These are phyloP conservation scores for Herminia tarsipennalis DNA, from an alignment of 2,888 invertebrate species.

Conservation along the genomic window DNA sequence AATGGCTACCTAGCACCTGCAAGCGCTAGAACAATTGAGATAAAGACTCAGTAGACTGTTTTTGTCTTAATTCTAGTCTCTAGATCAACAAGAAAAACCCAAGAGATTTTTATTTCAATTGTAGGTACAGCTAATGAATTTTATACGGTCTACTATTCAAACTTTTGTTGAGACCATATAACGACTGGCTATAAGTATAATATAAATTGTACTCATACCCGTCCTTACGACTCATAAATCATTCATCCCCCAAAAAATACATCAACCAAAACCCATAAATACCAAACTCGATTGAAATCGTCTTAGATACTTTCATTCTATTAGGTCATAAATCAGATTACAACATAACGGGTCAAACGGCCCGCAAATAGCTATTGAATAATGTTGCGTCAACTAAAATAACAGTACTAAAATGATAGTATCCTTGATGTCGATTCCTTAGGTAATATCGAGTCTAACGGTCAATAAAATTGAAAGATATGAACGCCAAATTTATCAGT, in stretches of 20 bases:
- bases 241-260: conserved; percentile 2
- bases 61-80: conserved; percentile 1
- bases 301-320: conserved; percentile 23
- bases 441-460: conserved; percentile 63
- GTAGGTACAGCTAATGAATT: too few species aligned
- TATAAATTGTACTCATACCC: too few species aligned
- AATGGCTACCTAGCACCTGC: conserved; percentile 6
- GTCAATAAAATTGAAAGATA: conserved; percentile 71
- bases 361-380: conserved; percentile 22
- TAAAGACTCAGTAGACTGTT: conserved; percentile 5
- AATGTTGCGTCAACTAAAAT: conserved; percentile 31
- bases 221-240: too few species aligned
- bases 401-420: conserved; percentile 23
- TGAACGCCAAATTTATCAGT: conserved; percentile 65
- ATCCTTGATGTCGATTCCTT: conserved; percentile 22
- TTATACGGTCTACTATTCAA: too few species aligned
- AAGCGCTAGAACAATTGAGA: neutral
- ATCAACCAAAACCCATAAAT: conserved; percentile 24
- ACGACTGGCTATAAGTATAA: too few species aligned
- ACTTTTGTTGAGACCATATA: too few species aligned
- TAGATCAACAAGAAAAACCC: neutral
- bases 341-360: conserved; percentile 19
- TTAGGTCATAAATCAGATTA: conserved; percentile 33
- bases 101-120: neutral
- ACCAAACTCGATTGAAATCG: conserved; percentile 22